Evolutionary conservation across 2,888 invertebrate genomes (phyloP), one percentile per base, ranked within the genome.

Genomic region (Latrodectus hesperus): DNA sequence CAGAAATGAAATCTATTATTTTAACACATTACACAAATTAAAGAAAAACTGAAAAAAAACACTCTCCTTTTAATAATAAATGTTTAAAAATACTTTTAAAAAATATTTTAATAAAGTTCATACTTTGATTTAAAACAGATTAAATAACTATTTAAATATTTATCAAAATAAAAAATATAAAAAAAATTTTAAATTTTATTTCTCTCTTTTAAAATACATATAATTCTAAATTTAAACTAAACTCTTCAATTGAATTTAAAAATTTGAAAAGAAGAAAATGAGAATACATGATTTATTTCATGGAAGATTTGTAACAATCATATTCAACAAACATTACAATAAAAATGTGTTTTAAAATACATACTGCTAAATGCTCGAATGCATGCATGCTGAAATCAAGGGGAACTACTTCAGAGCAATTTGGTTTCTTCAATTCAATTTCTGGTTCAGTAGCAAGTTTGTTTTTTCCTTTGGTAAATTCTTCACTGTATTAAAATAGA

Each of bases 351-450:
- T 38, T 38, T 38, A 60, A 60, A 60, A 64, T 65, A 86, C 86
- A 91, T 91, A 93, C 94, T 91, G 93, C 93, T 22, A 95, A 92
- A 92, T 95, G 95, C 91, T 95, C 95, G 91, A 94, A 95, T 3
- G 94, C 93, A 90, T 94, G 93, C 92, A 95, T 94, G 90, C 94
- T 94, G 91, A 94, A 95, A 81, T 94, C 93, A 67, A 95, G 91
- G 14, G 93, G 92, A 88, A 94, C 94, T 90, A 94, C 94, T 89
- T 93, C 93, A 89, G 94, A 94, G 91, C 96, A 96, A 91, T 95
- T 94, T 9, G 95, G 95, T 67, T 91, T 90, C 76, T 85, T 70
- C 17, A 77, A 70, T 53, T 85, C 78, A 38, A 67, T 52, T 9
- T 78, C 38, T 8, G 49, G 38, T 22, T 51, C 73, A 26, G 80